Evolutionary conservation across 2,113 vertebrate species (phyloP).

Genomic region (Dolichotis patagonum): DNA sequence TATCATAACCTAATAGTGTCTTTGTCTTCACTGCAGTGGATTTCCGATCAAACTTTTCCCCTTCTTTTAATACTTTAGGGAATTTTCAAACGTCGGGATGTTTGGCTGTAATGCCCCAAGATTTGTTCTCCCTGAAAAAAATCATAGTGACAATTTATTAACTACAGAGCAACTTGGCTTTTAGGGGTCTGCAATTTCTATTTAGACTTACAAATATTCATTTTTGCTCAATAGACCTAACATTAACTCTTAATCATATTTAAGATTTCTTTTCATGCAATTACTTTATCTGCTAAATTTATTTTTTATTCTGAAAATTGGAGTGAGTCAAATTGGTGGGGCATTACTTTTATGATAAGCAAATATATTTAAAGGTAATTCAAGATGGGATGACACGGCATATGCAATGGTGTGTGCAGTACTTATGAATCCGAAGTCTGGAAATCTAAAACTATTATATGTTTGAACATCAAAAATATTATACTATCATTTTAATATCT

Average conservation of each 20-base stretch:
- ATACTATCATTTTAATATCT: constrained; percentile 77
- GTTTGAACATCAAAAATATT: constrained; percentile 77
- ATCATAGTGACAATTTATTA: constrained; percentile 99
- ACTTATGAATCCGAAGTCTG: constrained; percentile 77
- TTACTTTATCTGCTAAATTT: constrained; percentile 90
- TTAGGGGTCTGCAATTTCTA: constrained; percentile 96
- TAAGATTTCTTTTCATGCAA: constrained; percentile 95
- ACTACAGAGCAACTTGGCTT: constrained; percentile 99
- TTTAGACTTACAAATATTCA: constrained; percentile 83
- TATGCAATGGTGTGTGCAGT: constrained; percentile 81
- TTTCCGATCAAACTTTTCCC: constrained; percentile 99
- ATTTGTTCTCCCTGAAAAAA: constrained; percentile 99
- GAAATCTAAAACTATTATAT: constrained; percentile 80
- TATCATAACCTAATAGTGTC: constrained; percentile 99
- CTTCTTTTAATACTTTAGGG: constrained; percentile 99
- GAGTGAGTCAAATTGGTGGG: constrained; percentile 95
- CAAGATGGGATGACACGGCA: constrained; percentile 80
- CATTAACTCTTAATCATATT: constrained; percentile 91
- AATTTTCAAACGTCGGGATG: constrained; percentile 99
- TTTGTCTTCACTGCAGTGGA: constrained; percentile 99
- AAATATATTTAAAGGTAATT: constrained; percentile 84
- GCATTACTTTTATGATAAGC: constrained; percentile 94
- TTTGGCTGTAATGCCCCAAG: constrained; percentile 99
- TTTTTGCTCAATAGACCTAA: constrained; percentile 89
- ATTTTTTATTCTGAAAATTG: constrained; percentile 86